Evolutionary conservation across 2,797 vertebrate species (phyloP), one percentile per base, ranked within the genome.

Genomic region (Sarcoramphus papa): DNA sequence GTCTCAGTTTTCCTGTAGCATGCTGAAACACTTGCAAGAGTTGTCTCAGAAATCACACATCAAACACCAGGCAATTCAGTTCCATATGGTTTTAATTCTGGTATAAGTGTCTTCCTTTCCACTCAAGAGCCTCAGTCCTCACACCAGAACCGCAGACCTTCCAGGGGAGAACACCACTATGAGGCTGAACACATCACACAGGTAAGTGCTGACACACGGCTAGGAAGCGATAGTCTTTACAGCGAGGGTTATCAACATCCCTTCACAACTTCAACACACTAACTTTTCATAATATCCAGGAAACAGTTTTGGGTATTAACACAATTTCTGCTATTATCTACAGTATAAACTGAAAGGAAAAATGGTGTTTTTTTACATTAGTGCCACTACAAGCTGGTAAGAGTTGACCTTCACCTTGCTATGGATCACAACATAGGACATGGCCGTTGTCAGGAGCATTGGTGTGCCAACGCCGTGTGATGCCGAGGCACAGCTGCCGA

Each of bases 111-210:
- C 18, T 31, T 48, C 10, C 31, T 75, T 40, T 60, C 13, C 33
- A 14, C 19, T 31, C 2, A 2, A 1, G 5, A 40, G 45, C 5
- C 23, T 33, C 57, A 3, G 53, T 16, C 5, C 27, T 41, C 3
- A 1, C 9, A 4, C 2, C 22, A 12, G 35, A 28, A 7, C n/a
- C 1, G 2, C 27, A 5, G 37, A 2, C 8, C 2, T 8, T 10
- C 2, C 9, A 4, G 5, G 43, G 28, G 23, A 10, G 25, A 13
- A 1, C 4, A 11, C 9, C 6, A 0, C 18, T 1, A 0, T 11
- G 0, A 0, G 8, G 48, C 31, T 18, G 79, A 37, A 0, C 11
- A 0, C 18, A 0, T 12, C 8, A 0, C 21, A 0, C 1, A 2
- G 10, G 9, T 0, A 1, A 6, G 57, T 15, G 16, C 18, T 21